These are phyloP conservation scores for Drosophila auraria DNA, from an alignment of 1,140 invertebrate genomes.

Conservation along the genomic window DNA sequence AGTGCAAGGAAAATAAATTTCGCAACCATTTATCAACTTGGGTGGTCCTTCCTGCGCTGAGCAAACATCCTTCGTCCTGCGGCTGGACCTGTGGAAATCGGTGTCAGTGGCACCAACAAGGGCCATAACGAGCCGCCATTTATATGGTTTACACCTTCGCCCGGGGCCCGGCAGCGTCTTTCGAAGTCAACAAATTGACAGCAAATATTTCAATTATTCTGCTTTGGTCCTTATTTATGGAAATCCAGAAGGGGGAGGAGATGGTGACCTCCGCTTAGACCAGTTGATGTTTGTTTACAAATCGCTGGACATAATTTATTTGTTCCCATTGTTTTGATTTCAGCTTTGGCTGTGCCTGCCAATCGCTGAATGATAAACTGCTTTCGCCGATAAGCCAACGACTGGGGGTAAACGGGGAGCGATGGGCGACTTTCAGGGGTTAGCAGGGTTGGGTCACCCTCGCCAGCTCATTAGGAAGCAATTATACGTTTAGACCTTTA, in stretches of 20 bases:
- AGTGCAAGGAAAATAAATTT: constrained; percentile 46
- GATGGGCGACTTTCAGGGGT: constrained; percentile 23
- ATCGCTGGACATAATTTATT: constrained; percentile 80
- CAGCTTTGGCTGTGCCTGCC: constrained; percentile 53
- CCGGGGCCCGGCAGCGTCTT: constrained; percentile 51
- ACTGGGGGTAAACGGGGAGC: constrained; percentile 4
- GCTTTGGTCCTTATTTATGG: constrained; percentile 68
- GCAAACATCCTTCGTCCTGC: constrained; percentile 46
- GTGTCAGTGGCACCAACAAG: constrained; percentile 47
- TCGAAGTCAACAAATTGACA: constrained; percentile 79
- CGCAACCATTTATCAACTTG: constrained; percentile 67
- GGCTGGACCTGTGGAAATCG: constrained; percentile 34
- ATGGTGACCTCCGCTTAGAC: constrained; percentile 36
- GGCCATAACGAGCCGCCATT: constrained; percentile 75
- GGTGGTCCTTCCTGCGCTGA: constrained; percentile 22
- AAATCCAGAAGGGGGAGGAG: constrained; percentile 10
- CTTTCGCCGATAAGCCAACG: constrained; percentile 56
- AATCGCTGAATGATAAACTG: constrained; percentile 78
- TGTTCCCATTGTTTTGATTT: constrained; percentile 59
- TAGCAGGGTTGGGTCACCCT: constrained; percentile 5
- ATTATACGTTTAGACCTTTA: constrained; percentile 65
- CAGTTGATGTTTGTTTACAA: constrained; percentile 71
- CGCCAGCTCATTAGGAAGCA: constrained; percentile 75
- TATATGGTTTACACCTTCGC: constrained; percentile 79
- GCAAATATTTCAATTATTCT: constrained; percentile 81